Base-by-base conservation (phyloP, 2,888 invertebrate species). In the Yponomeuta sedellus region DNA sequence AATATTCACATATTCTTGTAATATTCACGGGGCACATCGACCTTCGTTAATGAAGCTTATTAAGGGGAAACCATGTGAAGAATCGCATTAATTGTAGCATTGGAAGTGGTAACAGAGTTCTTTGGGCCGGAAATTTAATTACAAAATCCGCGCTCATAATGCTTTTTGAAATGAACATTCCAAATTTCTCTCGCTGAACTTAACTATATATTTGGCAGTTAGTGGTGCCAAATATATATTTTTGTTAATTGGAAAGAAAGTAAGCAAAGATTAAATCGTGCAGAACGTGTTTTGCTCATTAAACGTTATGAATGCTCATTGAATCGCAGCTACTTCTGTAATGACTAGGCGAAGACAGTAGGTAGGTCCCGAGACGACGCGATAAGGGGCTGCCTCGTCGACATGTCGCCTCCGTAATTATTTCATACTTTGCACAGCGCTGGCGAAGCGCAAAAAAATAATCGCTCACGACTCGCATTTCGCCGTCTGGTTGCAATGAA, bases 341-440 rank as follows among this genome's bases (percentile, higher is more conserved):
- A 34, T 34, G 34, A 34, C 34, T 34, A 34, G 34, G 34, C 34
- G 34, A 34, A 34, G 44, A 52, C 44, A 16, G 44, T 52, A 16
- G 44, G 44, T 52, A 52, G 16, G 1, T 52, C 44, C 16, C 44
- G 44, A 52, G 59, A 19, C 4, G 25, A 22, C 19, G 57, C 57
- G 59, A 59, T 59, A 25, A 59, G 59, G 59, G 59, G 59, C 59
- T n/a, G 59, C 20, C 34, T 34, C 12, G 59, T 59, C 59, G 66
- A 78, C 76, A 77, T 80, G 81, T 82, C 79, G 80, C 78, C 78
- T 78, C 79, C 81, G 84, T 89, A 88, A 89, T 89, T 89, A 88
- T 89, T 89, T 87, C 86, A 86, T 88, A 84, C 69, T 84, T 82
- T 81, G 81, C 81, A 80, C 85, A 82, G 81, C 77, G 78, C 80